phyloP scores from a whole-genome alignment of 2,888 invertebrate genomes.

The Micoletzkya japonica region DNA sequence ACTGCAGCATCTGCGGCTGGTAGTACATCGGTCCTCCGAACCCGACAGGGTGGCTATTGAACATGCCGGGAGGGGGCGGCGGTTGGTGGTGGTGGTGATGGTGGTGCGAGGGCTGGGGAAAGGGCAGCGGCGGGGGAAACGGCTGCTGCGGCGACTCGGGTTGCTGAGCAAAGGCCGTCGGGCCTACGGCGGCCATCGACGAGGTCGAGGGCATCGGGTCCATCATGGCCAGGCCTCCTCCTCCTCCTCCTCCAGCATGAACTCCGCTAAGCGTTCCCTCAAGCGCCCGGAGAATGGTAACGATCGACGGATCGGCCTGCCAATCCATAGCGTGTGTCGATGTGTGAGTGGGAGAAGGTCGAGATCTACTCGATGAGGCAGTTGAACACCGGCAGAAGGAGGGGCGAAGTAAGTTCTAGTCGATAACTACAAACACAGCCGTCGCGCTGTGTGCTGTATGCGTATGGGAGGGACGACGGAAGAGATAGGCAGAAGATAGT shows the following conservation, averaged over 20 bases:
- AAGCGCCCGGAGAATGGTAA: slow-evolving; percentile 6
- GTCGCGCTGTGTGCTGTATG: too few species aligned
- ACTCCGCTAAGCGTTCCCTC: too few species aligned
- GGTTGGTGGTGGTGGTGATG: neutral
- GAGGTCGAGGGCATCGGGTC: neutral
- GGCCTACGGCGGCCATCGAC: too few species aligned
- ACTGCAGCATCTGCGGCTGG: neutral
- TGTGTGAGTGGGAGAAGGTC: too few species aligned
- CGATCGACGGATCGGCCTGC: slow-evolving; percentile 13
- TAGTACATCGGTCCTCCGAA: neutral
- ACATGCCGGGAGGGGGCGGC: neutral
- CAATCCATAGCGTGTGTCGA: too few species aligned
- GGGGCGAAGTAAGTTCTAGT: too few species aligned
- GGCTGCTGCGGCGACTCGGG: neutral
- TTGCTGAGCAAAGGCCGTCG: neutral
- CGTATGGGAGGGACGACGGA: too few species aligned
- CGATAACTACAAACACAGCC: too few species aligned
- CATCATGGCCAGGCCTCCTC: neutral
- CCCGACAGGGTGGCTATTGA: too few species aligned
- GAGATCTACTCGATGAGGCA: too few species aligned
- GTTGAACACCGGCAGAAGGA: too few species aligned
- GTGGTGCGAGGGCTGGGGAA: neutral
- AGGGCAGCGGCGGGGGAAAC: neutral
- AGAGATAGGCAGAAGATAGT: too few species aligned
- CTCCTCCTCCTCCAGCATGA: slow-evolving; percentile 10